Conservation (phyloP, 53 echinoderm and acorn worm species). For the Paracentrotus lividus region DNA sequence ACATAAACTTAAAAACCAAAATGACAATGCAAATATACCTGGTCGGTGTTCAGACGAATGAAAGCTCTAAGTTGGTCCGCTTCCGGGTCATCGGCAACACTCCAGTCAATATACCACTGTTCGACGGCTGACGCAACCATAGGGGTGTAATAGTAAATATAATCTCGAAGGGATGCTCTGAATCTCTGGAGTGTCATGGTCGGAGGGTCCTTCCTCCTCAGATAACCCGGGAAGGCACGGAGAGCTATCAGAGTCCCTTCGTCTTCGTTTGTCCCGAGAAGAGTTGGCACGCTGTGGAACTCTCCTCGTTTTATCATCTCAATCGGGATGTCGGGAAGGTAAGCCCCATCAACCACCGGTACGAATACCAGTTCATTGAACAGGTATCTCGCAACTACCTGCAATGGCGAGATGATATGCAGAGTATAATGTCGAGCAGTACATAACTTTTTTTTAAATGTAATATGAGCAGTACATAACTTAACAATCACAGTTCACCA, state of each 20-base stretch:
- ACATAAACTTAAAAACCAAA: too few relatives aligned
- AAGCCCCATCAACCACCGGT: slow-evolving; percentile 80
- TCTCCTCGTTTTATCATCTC: slow-evolving; percentile 67
- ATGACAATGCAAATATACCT: too few relatives aligned
- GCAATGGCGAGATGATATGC: too few relatives aligned
- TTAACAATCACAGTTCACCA: too few relatives aligned
- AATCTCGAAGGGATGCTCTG: slow-evolving; percentile 49
- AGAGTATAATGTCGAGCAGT: too few relatives aligned
- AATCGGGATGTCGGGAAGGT: slow-evolving; percentile 73
- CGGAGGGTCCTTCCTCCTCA: slow-evolving; percentile 50
- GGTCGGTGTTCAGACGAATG: slow-evolving; percentile 75
- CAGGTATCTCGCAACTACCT: slow-evolving; percentile 26
- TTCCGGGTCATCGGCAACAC: slow-evolving; percentile 60
- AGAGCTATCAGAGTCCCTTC: slow-evolving; percentile 82
- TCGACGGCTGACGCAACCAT: slow-evolving; percentile 76
- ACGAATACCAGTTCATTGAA: slow-evolving; percentile 76
- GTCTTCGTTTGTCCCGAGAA: slow-evolving; percentile 82
- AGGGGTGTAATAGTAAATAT: slow-evolving; percentile 75
- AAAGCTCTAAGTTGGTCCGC: slow-evolving; percentile 78
- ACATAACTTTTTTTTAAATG: too few relatives aligned
- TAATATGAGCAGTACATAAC: too few relatives aligned
- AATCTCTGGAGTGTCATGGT: slow-evolving; percentile 61
- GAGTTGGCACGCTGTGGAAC: slow-evolving; percentile 72
- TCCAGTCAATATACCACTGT: slow-evolving; percentile 82
- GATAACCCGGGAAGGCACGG: slow-evolving; percentile 62